Percentiles rank a stretch among this genome's conserved stretches.
These are phyloP conservation scores for Raja brachyura DNA, from an alignment of 2,113 vertebrate genomes.

Conservation along the genomic window DNA sequence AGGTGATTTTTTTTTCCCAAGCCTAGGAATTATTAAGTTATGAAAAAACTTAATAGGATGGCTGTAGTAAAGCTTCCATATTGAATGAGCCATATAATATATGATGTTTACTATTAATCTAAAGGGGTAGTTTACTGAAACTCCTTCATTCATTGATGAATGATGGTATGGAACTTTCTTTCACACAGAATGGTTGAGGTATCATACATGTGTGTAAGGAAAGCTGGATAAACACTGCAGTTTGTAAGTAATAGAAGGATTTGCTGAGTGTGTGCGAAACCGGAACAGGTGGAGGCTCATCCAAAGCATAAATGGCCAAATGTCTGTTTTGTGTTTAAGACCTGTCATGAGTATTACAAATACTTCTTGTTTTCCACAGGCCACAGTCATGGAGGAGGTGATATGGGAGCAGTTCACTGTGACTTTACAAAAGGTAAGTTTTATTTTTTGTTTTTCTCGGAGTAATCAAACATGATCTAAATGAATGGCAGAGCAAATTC, in stretches of 20 bases:
- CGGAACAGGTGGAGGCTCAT: background rate
- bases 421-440: slow-evolving; percentile 80
- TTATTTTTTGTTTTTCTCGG: slow-evolving; percentile 34
- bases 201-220: background rate
- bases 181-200: background rate
- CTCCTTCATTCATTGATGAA: too few relatives aligned
- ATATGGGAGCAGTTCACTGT: slow-evolving; percentile 94
- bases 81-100: background rate
- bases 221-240: background rate
- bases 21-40: background rate
- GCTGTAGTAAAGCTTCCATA: background rate
- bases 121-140: background rate
- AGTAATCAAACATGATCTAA: slow-evolving; percentile 55
- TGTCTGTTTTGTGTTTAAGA: background rate
- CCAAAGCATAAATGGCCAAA: background rate
- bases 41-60: background rate
- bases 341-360: too few relatives aligned
- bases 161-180: background rate
- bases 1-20: too few relatives aligned
- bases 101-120: background rate
- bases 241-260: background rate
- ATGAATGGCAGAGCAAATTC: background rate
- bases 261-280: background rate
- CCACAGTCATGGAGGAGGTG: slow-evolving; percentile 76
- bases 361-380: slow-evolving; percentile 44